Evolutionary conservation across 1,140 invertebrate genomes (phyloP).

Genomic region (Solen grandis): DNA sequence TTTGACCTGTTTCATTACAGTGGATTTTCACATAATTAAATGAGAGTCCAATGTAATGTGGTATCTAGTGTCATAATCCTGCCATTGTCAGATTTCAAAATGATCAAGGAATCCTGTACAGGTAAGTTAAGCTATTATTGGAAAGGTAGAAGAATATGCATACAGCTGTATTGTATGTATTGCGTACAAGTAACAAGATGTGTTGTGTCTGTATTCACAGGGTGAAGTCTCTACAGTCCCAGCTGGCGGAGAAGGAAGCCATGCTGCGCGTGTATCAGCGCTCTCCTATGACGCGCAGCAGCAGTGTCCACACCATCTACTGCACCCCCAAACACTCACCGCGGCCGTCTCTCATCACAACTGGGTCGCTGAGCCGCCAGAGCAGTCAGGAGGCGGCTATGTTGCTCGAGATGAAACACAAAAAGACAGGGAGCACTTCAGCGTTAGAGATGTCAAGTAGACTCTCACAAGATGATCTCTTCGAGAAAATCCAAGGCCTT

Average conservation of each 20-base stretch:
- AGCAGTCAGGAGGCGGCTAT: slow-evolving; percentile 41
- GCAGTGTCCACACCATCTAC: slow-evolving; percentile 69
- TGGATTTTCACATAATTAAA: no score
- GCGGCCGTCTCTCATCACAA: slow-evolving; percentile 66
- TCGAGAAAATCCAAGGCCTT: slow-evolving; percentile 41
- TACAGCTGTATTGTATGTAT: no score
- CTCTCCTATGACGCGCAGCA: slow-evolving; percentile 63
- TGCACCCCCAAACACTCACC: slow-evolving; percentile 73
- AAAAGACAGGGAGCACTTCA: slow-evolving; percentile 65
- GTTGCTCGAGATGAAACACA: slow-evolving; percentile 59
- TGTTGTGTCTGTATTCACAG: slow-evolving; percentile 81
- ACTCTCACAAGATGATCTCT: slow-evolving; percentile 62
- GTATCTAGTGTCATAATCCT: no score
- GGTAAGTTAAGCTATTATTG: no score
- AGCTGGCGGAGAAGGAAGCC: slow-evolving; percentile 92
- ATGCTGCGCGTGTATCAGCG: slow-evolving; percentile 94
- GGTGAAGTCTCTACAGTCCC: slow-evolving; percentile 92
- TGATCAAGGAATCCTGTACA: no score
- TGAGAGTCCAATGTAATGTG: no score
- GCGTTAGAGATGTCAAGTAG: slow-evolving; percentile 58
- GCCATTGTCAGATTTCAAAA: no score
- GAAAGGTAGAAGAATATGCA: no score
- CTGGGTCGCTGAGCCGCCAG: slow-evolving; percentile 58
- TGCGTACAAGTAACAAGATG: no score
- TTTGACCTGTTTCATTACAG: no score